phyloP scores from a whole-genome alignment of 2,888 invertebrate species.

The Agrilus cyanescens region DNA sequence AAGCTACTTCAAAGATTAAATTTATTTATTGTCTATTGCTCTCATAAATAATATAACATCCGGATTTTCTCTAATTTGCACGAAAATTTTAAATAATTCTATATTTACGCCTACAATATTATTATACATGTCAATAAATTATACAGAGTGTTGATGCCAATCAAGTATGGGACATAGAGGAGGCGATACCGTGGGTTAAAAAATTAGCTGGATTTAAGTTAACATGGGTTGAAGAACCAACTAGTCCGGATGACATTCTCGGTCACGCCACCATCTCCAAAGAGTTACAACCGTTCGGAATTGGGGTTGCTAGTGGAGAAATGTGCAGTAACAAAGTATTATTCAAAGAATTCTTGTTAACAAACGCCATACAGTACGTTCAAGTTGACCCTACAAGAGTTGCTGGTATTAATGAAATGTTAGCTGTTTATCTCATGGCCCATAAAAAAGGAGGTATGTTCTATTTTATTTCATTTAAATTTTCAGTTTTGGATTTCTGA shows the following conservation, averaged over 20 bases:
- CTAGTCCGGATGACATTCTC: constrained; percentile 79
- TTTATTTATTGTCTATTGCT: no score
- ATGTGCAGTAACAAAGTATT: constrained; percentile 85
- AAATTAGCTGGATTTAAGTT: constrained; percentile 60
- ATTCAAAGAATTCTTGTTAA: constrained; percentile 83
- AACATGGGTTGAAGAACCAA: constrained; percentile 89
- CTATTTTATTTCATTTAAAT: neutral
- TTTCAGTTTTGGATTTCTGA: no score
- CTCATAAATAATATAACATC: no score
- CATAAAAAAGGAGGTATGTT: constrained; percentile 61
- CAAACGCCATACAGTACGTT: constrained; percentile 71
- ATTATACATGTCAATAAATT: no score
- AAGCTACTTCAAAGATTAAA: no score
- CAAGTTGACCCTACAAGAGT: constrained; percentile 85
- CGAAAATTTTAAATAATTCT: no score
- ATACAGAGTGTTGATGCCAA: constrained; percentile 76
- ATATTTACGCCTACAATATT: no score
- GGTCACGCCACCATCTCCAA: constrained; percentile 72
- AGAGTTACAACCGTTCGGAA: constrained; percentile 58
- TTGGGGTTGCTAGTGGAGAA: constrained; percentile 85
- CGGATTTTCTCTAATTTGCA: no score
- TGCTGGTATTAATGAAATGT: constrained; percentile 79
- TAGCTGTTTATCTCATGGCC: constrained; percentile 82
- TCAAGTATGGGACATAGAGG: constrained; percentile 77
- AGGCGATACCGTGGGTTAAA: constrained; percentile 80